phyloP scores from a whole-genome alignment of 2,797 vertebrate genomes.

The Centropyge bicolor region DNA sequence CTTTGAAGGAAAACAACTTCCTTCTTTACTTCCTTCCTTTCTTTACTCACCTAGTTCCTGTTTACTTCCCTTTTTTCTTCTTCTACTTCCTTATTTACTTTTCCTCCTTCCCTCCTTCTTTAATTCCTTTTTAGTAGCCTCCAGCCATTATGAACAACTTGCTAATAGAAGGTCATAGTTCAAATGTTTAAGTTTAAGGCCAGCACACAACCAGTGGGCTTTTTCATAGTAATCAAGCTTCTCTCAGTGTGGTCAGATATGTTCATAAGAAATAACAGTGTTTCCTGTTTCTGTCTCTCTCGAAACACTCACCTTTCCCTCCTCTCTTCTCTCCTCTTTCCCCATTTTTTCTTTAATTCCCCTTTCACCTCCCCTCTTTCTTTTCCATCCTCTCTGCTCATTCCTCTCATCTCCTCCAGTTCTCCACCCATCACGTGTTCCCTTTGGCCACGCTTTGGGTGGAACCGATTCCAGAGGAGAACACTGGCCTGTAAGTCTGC shows the following conservation, averaged over 20 bases:
- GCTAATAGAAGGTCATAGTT: neutral
- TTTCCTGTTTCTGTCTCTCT: constrained; percentile 1
- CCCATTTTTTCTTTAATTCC: neutral
- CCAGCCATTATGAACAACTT: neutral
- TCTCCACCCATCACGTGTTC: constrained; percentile 98
- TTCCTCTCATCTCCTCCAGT: constrained; percentile 82
- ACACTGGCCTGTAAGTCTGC: constrained; percentile 89
- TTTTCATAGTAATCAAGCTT: neutral
- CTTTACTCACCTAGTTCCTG: too few relatives aligned
- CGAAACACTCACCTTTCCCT: neutral
- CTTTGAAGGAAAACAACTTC: neutral
- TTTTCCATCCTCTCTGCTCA: neutral
- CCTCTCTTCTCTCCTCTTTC: neutral
- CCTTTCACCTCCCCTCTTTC: neutral
- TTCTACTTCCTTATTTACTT: neutral
- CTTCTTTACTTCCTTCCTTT: neutral
- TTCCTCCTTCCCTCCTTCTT: neutral
- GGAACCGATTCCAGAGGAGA: constrained; percentile 94
- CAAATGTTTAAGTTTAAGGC: neutral
- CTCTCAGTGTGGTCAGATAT: neutral
- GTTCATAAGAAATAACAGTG: neutral
- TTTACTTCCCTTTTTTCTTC: neutral
- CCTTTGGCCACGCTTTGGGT: constrained; percentile 95
- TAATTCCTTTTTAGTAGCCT: too few relatives aligned
- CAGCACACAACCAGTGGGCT: neutral